These are phyloP conservation scores for Clistopyga incitator DNA, from an alignment of 2,888 invertebrate genomes.

Conservation along the genomic window DNA sequence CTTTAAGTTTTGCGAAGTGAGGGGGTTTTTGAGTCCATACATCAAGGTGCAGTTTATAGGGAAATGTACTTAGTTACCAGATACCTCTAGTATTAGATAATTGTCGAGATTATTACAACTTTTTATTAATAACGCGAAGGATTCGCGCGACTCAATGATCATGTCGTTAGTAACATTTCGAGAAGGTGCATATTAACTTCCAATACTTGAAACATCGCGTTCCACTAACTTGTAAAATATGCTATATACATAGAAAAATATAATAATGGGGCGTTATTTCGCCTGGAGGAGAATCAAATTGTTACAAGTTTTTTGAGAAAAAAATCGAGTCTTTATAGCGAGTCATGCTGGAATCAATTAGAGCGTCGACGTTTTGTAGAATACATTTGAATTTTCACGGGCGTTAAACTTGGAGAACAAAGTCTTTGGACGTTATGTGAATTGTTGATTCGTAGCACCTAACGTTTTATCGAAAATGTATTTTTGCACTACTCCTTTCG, in stretches of 20 bases:
- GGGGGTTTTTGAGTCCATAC: slow-evolving; percentile 33
- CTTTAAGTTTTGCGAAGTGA: slow-evolving; percentile 6
- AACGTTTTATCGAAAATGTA: slow-evolving; percentile 57
- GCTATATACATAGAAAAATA: slow-evolving; percentile 37
- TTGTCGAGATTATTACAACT: slow-evolving; percentile 9
- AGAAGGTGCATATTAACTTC: slow-evolving; percentile 51
- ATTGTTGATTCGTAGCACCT: slow-evolving; percentile 49
- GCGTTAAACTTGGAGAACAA: slow-evolving; percentile 26
- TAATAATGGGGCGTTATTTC: slow-evolving; percentile 42
- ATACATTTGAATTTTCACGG: slow-evolving; percentile 28
- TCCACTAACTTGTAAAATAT: slow-evolving; percentile 59
- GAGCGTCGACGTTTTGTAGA: slow-evolving; percentile 33
- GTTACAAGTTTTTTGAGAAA: slow-evolving; percentile 51
- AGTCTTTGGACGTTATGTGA: slow-evolving; percentile 45
- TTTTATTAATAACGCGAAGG: slow-evolving; percentile 38
- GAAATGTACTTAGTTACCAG: slow-evolving; percentile 59
- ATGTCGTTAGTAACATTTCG: slow-evolving; percentile 19
- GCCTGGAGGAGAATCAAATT: slow-evolving; percentile 50
- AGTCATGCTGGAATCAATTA: slow-evolving; percentile 9
- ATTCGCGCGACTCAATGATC: slow-evolving; percentile 15
- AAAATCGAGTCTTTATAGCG: slow-evolving; percentile 28
- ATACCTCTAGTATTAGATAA: slow-evolving; percentile 32
- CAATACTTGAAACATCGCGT: slow-evolving; percentile 58
- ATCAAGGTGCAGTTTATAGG: background rate
- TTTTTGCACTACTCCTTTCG: slow-evolving; percentile 54